Conservation (phyloP, 2,797 vertebrate species). For the Lutjanus argentimaculatus region DNA sequence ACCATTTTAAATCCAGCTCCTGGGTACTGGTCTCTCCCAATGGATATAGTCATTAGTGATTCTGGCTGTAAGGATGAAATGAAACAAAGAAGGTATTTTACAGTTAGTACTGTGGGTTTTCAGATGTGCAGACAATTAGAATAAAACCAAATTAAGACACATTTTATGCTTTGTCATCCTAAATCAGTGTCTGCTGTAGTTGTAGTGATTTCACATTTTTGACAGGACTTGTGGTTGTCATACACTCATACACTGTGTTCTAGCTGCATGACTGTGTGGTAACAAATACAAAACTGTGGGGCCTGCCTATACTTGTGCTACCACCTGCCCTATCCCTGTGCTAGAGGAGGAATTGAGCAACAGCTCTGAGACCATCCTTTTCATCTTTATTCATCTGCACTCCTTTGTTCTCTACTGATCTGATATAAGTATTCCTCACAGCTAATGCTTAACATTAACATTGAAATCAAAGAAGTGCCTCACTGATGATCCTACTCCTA, state of each 20-base stretch:
- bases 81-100: slow-evolving; percentile 27
- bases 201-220: slow-evolving; percentile 1
- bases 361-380: slow-evolving; percentile 37
- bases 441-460: slow-evolving; percentile 19
- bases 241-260: not conserved
- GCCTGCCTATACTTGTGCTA: slow-evolving; percentile 24
- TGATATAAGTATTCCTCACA: slow-evolving; percentile 25
- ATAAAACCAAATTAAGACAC: slow-evolving; percentile 1
- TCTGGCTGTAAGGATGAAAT: slow-evolving; percentile 35
- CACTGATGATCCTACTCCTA: slow-evolving; percentile 2
- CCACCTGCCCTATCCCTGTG: slow-evolving; percentile 17
- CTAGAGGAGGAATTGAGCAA: slow-evolving; percentile 44
- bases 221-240: slow-evolving; percentile 8
- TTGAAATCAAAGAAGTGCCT: slow-evolving; percentile 29
- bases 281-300: slow-evolving; percentile 26
- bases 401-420: slow-evolving; percentile 31
- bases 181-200: not conserved
- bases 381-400: slow-evolving; percentile 48
- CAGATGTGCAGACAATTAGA: slow-evolving; percentile 24
- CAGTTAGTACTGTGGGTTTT: slow-evolving; percentile 10
- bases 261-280: slow-evolving; percentile 20
- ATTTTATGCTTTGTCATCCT: slow-evolving; percentile 5
- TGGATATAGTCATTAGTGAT: slow-evolving; percentile 38
- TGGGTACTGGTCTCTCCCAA: slow-evolving; percentile 37
- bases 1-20: slow-evolving; percentile 33